Evolutionary conservation across 1,140 invertebrate genomes (phyloP).

Genomic region (Coelopa frigida): DNA sequence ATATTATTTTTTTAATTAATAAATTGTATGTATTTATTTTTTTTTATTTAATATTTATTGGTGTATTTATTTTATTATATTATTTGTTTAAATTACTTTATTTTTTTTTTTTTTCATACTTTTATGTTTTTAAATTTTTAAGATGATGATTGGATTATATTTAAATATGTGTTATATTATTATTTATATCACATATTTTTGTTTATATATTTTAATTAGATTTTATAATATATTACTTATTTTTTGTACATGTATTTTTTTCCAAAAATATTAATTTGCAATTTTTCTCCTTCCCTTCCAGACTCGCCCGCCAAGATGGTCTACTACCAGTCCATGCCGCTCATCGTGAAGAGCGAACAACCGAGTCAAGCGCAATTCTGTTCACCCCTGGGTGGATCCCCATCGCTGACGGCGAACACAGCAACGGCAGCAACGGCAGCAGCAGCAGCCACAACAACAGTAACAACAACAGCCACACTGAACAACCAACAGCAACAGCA

Average conservation of each 20-base stretch:
- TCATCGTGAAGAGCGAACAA: constrained; percentile 43
- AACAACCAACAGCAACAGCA: constrained; percentile 1
- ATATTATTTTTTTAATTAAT: too few species aligned
- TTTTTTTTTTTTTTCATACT: too few species aligned
- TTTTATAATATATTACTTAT: too few species aligned
- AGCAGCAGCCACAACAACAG: constrained; percentile 4
- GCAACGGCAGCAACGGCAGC: constrained; percentile 7
- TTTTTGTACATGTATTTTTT: neutral
- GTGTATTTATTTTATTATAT: too few species aligned
- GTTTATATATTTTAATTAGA: too few species aligned
- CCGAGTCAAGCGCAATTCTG: constrained; percentile 35
- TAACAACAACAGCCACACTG: constrained; percentile 3
- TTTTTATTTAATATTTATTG: too few species aligned
- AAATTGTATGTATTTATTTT: too few species aligned
- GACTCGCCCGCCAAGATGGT: constrained; percentile 41
- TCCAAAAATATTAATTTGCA: neutral
- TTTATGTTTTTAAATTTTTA: too few species aligned
- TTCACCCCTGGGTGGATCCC: constrained; percentile 18
- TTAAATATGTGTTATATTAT: too few species aligned
- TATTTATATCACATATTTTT: too few species aligned
- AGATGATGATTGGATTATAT: too few species aligned
- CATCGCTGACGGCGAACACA: constrained; percentile 18
- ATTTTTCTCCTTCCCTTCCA: constrained; percentile 14
- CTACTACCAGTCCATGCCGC: constrained; percentile 38
- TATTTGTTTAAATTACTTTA: too few species aligned